These are phyloP conservation scores for Dilophus febrilis DNA, from an alignment of 2,888 invertebrate genomes.

Conservation along the genomic window DNA sequence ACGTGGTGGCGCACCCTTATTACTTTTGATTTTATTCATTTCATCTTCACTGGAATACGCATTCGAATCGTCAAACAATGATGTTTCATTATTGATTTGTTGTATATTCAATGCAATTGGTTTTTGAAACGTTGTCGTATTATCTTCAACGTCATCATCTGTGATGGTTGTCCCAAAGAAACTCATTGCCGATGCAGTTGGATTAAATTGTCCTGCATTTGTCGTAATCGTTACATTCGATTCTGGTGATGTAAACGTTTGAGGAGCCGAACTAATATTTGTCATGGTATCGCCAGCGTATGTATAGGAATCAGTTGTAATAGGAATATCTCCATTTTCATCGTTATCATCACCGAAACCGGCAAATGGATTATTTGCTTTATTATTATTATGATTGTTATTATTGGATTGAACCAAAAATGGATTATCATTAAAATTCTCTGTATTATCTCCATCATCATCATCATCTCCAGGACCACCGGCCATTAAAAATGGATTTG, in stretches of 20 bases:
- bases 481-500: slow-evolving; percentile 52
- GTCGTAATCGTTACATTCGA: not conserved
- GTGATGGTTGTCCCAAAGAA: slow-evolving; percentile 32
- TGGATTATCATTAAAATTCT: slow-evolving; percentile 41
- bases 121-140: not conserved
- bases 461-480: slow-evolving; percentile 18
- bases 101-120: not conserved
- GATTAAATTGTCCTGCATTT: not conserved
- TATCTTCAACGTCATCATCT: slow-evolving; percentile 19
- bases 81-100: slow-evolving; percentile 20
- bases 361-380: slow-evolving; percentile 52
- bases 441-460: slow-evolving; percentile 24
- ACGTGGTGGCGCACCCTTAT: slow-evolving; percentile 29
- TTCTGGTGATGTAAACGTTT: not conserved
- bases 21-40: slow-evolving; percentile 12
- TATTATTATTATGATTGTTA: too few species aligned
- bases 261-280: slow-evolving; percentile 3
- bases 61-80: slow-evolving; percentile 11
- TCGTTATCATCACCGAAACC: slow-evolving; percentile 28
- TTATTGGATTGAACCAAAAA: slow-evolving; percentile 36
- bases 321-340: too few species aligned
- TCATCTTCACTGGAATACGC: slow-evolving; percentile 18
- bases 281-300: slow-evolving; percentile 10
- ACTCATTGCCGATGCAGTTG: slow-evolving; percentile 21
- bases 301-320: not conserved